Percentiles rank a stretch among this genome's conserved stretches.
Conservation (phyloP, 2,113 vertebrate genomes). For the Elaphurus davidianus region DNA sequence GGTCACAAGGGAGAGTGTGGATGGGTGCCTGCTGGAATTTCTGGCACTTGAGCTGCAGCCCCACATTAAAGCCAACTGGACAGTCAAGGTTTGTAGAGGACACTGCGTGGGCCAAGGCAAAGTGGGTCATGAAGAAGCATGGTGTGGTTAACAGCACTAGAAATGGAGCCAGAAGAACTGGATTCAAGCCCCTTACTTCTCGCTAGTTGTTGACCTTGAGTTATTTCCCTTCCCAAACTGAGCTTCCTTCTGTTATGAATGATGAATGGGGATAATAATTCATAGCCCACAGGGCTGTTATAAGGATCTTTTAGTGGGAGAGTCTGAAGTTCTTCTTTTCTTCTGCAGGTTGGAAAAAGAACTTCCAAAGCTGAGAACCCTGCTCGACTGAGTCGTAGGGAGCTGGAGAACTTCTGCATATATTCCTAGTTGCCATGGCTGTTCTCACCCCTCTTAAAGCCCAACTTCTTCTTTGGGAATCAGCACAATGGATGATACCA, state of each 20-base stretch:
- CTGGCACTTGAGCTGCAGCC: neutral
- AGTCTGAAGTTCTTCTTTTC: neutral
- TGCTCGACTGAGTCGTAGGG: conserved; percentile 7
- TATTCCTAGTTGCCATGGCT: neutral
- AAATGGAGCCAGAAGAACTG: neutral
- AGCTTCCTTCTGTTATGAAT: neutral
- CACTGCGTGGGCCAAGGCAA: neutral
- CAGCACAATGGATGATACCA: too few species aligned
- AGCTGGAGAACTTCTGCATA: conserved; percentile 32
- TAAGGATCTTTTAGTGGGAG: neutral
- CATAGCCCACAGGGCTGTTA: neutral
- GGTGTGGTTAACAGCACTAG: neutral
- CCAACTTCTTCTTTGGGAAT: neutral
- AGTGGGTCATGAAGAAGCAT: neutral
- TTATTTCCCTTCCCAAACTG: neutral
- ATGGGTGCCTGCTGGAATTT: neutral
- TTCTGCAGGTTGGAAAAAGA: conserved; percentile 38
- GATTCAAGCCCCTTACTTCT: neutral
- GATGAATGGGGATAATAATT: neutral
- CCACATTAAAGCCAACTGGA: neutral
- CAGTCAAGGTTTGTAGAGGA: neutral
- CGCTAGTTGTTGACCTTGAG: neutral
- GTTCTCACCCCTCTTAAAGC: accelerated
- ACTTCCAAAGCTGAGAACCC: neutral
- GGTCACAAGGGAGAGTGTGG: neutral